These are phyloP conservation scores for Acropternis orthonyx DNA, from an alignment of 2,797 vertebrate genomes.

Conservation along the genomic window DNA sequence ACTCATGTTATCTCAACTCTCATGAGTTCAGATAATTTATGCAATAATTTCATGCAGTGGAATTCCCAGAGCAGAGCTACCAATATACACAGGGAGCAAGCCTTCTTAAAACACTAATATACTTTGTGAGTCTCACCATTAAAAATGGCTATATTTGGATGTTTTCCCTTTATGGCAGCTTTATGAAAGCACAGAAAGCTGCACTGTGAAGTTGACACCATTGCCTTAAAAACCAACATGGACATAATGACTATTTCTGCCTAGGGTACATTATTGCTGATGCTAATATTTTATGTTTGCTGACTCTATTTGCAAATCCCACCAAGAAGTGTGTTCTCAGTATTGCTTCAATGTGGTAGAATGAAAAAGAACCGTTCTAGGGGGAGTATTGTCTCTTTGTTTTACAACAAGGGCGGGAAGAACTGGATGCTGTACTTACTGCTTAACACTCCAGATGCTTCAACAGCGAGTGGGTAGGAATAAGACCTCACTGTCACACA, in stretches of 20 bases:
- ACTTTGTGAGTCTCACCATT: not conserved
- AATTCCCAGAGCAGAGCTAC: not conserved
- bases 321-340: not conserved
- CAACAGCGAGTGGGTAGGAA: not conserved
- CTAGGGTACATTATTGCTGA: not conserved
- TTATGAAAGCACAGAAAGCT: not conserved
- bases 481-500: constrained; percentile 6
- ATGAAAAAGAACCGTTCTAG: not conserved
- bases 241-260: not conserved
- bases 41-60: not conserved
- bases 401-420: not conserved
- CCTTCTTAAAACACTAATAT: not conserved
- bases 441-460: constrained; percentile 27
- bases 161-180: not conserved
- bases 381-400: not conserved
- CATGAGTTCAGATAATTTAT: not conserved
- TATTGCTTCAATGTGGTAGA: not conserved
- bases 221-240: not conserved
- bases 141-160: not conserved
- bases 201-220: not conserved
- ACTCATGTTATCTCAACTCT: not conserved
- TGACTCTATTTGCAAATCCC: not conserved
- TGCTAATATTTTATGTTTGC: not conserved
- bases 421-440: not conserved
- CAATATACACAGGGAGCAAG: not conserved